Percentiles rank a stretch among this genome's conserved stretches.
These are phyloP conservation scores for Conus canariensis DNA, from an alignment of 2,888 invertebrate genomes.

Conservation along the genomic window DNA sequence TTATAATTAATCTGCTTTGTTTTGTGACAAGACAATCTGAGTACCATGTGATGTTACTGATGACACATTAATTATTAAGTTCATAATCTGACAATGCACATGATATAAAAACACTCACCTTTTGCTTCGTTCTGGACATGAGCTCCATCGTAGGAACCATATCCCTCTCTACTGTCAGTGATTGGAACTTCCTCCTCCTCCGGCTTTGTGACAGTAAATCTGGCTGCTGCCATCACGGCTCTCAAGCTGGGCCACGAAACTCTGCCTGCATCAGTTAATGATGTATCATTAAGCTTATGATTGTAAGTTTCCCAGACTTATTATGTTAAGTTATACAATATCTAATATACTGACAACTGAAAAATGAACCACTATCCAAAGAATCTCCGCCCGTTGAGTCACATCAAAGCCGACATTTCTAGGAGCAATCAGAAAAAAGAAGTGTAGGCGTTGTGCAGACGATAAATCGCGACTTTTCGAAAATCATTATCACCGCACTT, in stretches of 20 bases:
- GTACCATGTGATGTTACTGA: too few species aligned
- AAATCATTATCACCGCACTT: neutral
- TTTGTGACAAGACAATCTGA: too few species aligned
- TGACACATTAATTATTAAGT: too few species aligned
- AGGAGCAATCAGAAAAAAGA: neutral
- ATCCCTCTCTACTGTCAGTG: slow-evolving; percentile 45
- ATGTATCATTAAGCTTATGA: neutral
- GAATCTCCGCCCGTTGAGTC: too few species aligned
- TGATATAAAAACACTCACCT: slow-evolving; percentile 25
- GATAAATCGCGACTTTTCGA: neutral
- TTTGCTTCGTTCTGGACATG: slow-evolving; percentile 28
- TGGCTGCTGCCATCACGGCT: slow-evolving; percentile 49
- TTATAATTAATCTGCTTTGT: too few species aligned
- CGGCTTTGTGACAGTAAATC: slow-evolving; percentile 52
- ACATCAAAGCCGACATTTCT: slow-evolving; percentile 27
- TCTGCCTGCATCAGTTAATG: slow-evolving; percentile 7
- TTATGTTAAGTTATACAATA: neutral
- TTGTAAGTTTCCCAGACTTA: neutral
- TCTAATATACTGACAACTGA: neutral
- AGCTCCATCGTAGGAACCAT: slow-evolving; percentile 45
- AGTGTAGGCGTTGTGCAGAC: neutral
- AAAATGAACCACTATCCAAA: neutral
- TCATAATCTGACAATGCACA: too few species aligned
- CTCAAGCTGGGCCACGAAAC: slow-evolving; percentile 17
- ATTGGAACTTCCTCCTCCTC: slow-evolving; percentile 52